Conservation (phyloP, 1,140 invertebrate genomes). For the Caenorhabditis tropicalis region DNA sequence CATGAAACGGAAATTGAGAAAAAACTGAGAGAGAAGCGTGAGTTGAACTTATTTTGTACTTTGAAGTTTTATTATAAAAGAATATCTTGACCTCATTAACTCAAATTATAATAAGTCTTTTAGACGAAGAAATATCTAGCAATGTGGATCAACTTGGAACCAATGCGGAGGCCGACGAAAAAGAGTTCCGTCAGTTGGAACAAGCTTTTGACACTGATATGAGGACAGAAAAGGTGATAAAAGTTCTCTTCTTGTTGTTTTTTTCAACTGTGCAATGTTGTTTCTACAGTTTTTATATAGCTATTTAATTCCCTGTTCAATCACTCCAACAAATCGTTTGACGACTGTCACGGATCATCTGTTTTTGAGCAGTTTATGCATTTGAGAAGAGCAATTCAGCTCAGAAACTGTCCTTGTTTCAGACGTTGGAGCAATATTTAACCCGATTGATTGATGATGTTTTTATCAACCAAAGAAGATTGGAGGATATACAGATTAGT, state of each 20-base stretch:
- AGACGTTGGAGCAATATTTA: constrained; percentile 30
- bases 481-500: constrained; percentile 32
- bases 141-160: neutral
- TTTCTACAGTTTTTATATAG: neutral
- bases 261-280: neutral
- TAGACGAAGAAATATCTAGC: neutral
- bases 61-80: neutral
- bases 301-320: neutral
- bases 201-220: neutral
- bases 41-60: neutral
- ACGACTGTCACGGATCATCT: too few species aligned
- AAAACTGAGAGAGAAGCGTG: neutral
- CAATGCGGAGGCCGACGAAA: neutral
- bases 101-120: neutral
- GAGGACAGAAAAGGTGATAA: neutral
- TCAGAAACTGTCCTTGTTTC: too few species aligned
- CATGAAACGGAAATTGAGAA: constrained; percentile 5
- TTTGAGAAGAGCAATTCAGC: too few species aligned
- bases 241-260: neutral
- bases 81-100: neutral
- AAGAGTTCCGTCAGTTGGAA: neutral
- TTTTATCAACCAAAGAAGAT: constrained; percentile 24
- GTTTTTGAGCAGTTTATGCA: neutral
- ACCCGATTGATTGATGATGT: constrained; percentile 38
- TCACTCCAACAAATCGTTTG: too few species aligned